Evolutionary conservation across 2,797 vertebrate species (phyloP), one percentile per base, ranked within the genome.

Genomic region (Gobionotothen gibberifrons): DNA sequence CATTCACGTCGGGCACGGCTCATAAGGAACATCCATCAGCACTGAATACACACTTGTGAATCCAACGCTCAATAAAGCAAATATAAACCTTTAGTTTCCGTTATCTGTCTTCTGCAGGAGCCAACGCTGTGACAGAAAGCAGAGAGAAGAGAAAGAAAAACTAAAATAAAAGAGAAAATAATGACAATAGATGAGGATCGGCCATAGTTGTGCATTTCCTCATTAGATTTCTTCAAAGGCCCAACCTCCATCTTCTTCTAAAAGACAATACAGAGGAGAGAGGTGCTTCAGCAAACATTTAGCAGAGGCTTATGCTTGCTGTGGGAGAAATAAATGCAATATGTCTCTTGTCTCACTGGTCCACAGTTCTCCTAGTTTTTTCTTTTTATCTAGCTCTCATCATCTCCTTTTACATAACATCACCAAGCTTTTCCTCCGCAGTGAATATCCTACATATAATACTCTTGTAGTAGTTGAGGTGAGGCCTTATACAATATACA

Each of bases 31-130:
- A 91, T 92, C 89, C 83, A 90, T 92, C 90, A 87, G 79, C 49
- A 14, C 71, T 79, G 89, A 89, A 91, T 80, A 90, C 82, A 89
- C 82, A 90, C 78, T 82, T 79, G 86, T 81, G 87, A 85, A 87
- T 90, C 86, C 75, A 84, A 90, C 72, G 84, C 89, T 92, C 90
- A 90, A 93, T 93, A 93, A 90, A 92, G 89, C 89, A 92, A 92
- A 91, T 88, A 89, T 87, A 93, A 92, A 88, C 85, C 84, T 86
- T 78, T 76, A 76, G 85, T 86, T 85, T 59, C 68, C 13, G 86
- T 89, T 91, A 92, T 94, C 92, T 76, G 86, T 91, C 89, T 93
- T 85, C 82, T 84, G 85, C 90, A 92, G 90, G 80, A 84, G 85
- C 83, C 81, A 81, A 69, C 58, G 78, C 83, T 69, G 68, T 86